A percentile compares a stretch with the other conserved stretches of the same genome.
Conservation (phyloP, 2,797 vertebrate species). For the Phrynocephalus vlangalii region DNA sequence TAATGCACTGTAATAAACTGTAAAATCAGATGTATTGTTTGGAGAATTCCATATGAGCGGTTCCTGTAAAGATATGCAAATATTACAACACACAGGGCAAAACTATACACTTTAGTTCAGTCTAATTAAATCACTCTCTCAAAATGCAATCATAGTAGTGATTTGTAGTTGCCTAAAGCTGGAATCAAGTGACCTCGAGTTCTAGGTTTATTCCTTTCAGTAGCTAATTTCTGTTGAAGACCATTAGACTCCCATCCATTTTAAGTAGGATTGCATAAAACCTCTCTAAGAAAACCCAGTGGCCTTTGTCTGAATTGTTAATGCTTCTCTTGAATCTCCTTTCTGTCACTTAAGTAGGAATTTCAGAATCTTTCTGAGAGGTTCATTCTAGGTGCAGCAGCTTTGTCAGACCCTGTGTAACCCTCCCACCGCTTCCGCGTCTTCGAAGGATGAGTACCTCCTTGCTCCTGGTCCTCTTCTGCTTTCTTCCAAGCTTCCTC, state of each 20-base stretch:
- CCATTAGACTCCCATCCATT: neutral
- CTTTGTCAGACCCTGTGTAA: neutral
- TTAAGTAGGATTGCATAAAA: neutral
- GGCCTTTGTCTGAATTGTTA: neutral
- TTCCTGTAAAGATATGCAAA: neutral
- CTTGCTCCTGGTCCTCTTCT: neutral
- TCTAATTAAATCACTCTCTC: neutral
- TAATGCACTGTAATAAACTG: conserved; percentile 41
- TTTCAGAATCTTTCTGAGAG: neutral
- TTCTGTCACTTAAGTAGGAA: neutral
- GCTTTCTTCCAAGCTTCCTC: neutral
- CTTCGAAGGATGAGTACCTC: neutral
- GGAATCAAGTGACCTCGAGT: conserved; percentile 4
- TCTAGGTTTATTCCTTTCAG: neutral
- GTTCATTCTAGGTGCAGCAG: neutral
- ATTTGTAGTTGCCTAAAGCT: neutral
- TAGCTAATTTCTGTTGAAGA: neutral
- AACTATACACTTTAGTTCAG: neutral
- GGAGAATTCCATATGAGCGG: neutral
- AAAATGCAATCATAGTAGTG: neutral
- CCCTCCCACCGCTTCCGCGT: neutral
- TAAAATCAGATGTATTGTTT: conserved; percentile 7
- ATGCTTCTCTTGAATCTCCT: neutral
- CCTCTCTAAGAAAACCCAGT: no score
- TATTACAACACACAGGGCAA: neutral